phyloP scores from a whole-genome alignment of 2,797 vertebrate species.

The Aselliscus stoliczkanus region DNA sequence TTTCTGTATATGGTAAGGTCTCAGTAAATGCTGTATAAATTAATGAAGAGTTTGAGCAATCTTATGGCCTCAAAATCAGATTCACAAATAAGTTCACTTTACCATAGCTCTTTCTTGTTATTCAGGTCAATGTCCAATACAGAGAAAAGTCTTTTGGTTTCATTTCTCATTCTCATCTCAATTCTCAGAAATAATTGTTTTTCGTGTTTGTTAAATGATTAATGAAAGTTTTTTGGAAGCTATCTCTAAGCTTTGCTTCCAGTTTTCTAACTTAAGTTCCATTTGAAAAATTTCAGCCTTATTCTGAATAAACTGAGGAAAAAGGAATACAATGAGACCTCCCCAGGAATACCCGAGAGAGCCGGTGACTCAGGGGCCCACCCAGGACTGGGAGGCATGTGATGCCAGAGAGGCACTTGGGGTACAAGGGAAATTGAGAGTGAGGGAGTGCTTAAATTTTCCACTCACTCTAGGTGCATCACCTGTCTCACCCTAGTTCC shows the following conservation, averaged over 20 bases:
- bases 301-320: background rate
- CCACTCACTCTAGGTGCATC: background rate
- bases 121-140: too few relatives aligned
- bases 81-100: background rate
- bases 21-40: background rate
- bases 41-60: background rate
- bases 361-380: background rate
- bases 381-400: background rate
- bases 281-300: background rate
- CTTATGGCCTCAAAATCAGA: background rate
- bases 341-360: background rate
- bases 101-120: background rate
- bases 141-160: background rate
- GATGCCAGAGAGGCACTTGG: background rate
- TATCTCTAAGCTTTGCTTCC: background rate
- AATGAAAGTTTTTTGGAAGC: background rate
- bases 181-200: background rate
- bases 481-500: background rate
- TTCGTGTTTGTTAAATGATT: background rate
- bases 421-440: background rate
- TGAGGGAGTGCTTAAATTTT: background rate
- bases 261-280: background rate
- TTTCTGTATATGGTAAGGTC: too few relatives aligned
- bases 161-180: background rate
- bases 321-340: background rate